Evolutionary conservation across 2,113 vertebrate genomes (phyloP).

Genomic region (Pseudopipra pipra): DNA sequence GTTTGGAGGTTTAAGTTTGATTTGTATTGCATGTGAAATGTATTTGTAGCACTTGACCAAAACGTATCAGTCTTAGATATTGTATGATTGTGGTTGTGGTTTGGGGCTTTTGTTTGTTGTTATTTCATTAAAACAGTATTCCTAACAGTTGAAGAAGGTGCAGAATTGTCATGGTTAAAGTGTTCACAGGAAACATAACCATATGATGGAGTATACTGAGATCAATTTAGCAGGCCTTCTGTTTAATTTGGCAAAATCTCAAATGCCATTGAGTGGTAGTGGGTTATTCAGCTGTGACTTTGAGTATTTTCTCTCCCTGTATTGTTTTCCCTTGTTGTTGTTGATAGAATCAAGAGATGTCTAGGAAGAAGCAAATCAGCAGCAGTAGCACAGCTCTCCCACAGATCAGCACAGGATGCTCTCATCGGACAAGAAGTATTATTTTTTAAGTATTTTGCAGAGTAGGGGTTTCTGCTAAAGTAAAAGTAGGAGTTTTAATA

Average conservation of each 20-base stretch:
- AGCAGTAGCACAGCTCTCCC: background rate
- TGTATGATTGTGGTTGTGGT: background rate
- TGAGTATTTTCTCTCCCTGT: background rate
- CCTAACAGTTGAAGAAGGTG: background rate
- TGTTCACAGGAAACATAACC: background rate
- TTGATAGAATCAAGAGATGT: background rate
- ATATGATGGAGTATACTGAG: background rate
- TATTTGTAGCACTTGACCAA: background rate
- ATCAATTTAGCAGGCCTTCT: background rate
- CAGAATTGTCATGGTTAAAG: background rate
- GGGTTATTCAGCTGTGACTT: background rate
- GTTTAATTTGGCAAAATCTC: conserved; percentile 1
- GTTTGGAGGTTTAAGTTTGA: background rate
- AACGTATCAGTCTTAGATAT: background rate
- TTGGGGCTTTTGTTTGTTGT: background rate
- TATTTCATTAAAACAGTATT: background rate
- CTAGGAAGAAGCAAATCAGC: background rate
- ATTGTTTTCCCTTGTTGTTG: background rate
- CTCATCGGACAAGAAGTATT: background rate
- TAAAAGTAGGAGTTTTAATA: background rate
- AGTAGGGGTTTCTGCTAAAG: background rate
- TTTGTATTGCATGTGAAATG: background rate
- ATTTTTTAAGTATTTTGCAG: background rate
- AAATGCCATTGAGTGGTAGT: background rate
- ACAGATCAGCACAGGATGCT: accelerated